Percentiles rank a stretch among this genome's conserved stretches.
Evolutionary conservation across 2,113 vertebrate genomes (phyloP).

Genomic region (Barnardius zonarius): DNA sequence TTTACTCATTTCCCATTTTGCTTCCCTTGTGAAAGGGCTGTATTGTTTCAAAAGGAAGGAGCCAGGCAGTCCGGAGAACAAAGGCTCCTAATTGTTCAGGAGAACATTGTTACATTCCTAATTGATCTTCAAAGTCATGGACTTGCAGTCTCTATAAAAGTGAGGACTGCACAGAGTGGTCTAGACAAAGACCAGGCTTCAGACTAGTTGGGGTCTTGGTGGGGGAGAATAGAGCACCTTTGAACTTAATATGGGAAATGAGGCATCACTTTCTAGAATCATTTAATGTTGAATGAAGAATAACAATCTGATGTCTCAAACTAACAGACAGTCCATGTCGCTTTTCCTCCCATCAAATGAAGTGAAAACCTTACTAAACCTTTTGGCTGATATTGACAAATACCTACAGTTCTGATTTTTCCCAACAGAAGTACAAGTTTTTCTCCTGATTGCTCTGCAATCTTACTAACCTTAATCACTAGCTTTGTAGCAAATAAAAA

Average conservation of each 20-base stretch:
- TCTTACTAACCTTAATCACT: background rate
- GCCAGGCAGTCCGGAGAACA: constrained; percentile 2
- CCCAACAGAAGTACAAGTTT: background rate
- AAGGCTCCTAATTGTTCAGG: background rate
- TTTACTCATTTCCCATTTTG: background rate
- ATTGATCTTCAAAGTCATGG: background rate
- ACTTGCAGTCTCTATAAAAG: background rate
- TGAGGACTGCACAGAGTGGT: background rate
- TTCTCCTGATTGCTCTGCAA: background rate
- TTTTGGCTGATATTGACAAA: background rate
- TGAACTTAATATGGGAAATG: background rate
- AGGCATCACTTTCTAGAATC: background rate
- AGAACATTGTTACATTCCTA: background rate
- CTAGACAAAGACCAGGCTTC: background rate
- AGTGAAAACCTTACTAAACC: background rate
- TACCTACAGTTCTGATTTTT: background rate
- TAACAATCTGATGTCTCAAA: background rate
- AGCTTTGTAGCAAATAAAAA: background rate
- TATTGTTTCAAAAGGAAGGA: constrained; percentile 30
- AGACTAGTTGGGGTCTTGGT: background rate
- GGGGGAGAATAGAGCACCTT: background rate
- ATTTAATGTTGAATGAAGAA: background rate
- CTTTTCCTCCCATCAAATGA: background rate
- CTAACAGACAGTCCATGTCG: background rate
- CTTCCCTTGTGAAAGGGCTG: background rate